Base-by-base conservation (phyloP, 2,888 invertebrate genomes). In the Ochropacha duplaris region DNA sequence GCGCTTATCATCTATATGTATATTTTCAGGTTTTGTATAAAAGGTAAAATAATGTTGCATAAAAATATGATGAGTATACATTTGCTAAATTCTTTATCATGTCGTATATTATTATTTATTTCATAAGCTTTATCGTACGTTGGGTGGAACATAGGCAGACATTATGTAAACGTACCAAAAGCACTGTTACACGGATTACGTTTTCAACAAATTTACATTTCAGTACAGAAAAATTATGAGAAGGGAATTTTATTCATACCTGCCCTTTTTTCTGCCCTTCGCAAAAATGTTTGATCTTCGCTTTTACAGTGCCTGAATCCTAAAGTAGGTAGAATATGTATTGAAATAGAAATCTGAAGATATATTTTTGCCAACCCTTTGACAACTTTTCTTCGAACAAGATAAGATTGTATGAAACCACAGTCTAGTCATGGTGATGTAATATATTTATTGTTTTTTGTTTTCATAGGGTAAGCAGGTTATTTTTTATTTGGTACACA, bases 171-270 rank as follows among this genome's bases (percentile, higher is more conserved):
- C 62, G 55, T 57, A 59, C 49, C 50, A 54, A 55, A 55, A 54
- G 5, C 56, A 54, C 61, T 56, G 54, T 56, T 58, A 58, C n/a
- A n/a, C 54, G 64, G 64, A 65, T 67, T 65, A 63, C 60, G 54
- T 57, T 66, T 61, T 58, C 61, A 65, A 55, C 56, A 65, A 67
- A 69, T 71, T 65, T 66, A 67, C 67, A 71, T 68, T 60, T 49
- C 49, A 55, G 50, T 28, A 26, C 56, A 57, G 54, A 52, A 64
- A 64, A 58, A 62, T 56, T 51, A 59, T 59, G 61, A 16, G 61
- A 58, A 59, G 56, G 61, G 50, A 60, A 19, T 44, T 44, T 44
- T 44, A 44, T 44, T 44, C 44, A 44, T 16, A n/a, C 9, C 8
- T 44, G n/a, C 19, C 44, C 34, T 6, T 31, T 44, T 44, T 44